Evolutionary conservation across 2,888 invertebrate genomes (phyloP), one percentile per base, ranked within the genome.

Genomic region (Trissoscelio sp.): DNA sequence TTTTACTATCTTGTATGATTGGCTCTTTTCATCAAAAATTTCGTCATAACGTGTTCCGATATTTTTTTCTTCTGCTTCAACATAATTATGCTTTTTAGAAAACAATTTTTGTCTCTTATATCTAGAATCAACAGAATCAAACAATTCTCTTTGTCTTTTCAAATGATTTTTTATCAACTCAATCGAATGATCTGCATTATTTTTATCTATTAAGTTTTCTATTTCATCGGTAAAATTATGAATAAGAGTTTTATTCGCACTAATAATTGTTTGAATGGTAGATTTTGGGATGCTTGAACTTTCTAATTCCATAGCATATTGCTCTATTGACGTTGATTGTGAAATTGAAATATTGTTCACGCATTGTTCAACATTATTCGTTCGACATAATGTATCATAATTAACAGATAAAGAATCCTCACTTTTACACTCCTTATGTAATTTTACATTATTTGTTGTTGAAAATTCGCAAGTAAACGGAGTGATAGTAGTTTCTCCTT

Each of bases 1-100:
- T 46, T 55, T 46, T 0, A 64, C 7, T 3, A 42, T 34, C 28
- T 53, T 77, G 14, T 80, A 77, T 6, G 39, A 44, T 12, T 73
- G 58, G 1, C 9, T 24, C 9, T 24, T n/a, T n/a, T 53, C 34
- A 34, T 79, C 79, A 20, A 44, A 79, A 14, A 62, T 22, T 51
- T 70, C 24, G 16, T 80, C 82, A 37, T n/a, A 79, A 11, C 79
- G 75, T 12, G 75, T 55, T 2, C 75, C 79, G 22, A 82, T 72
- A 24, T 24, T 24, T 24, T 3, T 24, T 24, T 24, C 24, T 28
- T 28, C 28, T 28, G 28, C 28, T 42, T 48, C 39, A 18, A 82
- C 79, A 58, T 51, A 82, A n/a, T n/a, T n/a, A n/a, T n/a, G n/a
- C n/a, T n/a, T n/a, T n/a, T n/a, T n/a, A n/a, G n/a, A n/a, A n/a